Percentiles rank a stretch among this genome's conserved stretches.
Evolutionary conservation across 2,113 vertebrate genomes (phyloP).

Genomic region (Dasyornis broadbenti): DNA sequence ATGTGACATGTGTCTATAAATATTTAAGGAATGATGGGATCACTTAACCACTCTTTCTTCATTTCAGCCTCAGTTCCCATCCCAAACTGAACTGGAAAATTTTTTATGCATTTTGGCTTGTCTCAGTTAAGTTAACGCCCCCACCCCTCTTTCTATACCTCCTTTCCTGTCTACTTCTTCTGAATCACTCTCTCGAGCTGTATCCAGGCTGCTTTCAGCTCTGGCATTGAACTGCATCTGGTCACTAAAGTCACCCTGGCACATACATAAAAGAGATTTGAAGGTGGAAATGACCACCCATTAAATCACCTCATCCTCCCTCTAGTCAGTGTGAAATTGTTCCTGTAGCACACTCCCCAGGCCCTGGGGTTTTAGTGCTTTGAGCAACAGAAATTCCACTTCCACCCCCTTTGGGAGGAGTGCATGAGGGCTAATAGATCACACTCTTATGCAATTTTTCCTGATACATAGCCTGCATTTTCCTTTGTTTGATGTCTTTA

Average conservation of each 20-base stretch:
- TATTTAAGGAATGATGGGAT: slow-evolving; percentile 11
- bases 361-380: not conserved
- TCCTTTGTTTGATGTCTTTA: slow-evolving; percentile 42
- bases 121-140: not conserved
- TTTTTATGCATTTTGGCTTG: slow-evolving; percentile 37
- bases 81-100: slow-evolving; percentile 23
- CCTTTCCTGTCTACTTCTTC: slow-evolving; percentile 30
- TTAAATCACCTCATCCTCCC: slow-evolving; percentile 30
- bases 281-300: slow-evolving; percentile 51
- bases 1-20: slow-evolving; percentile 15
- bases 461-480: slow-evolving; percentile 52
- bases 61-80: slow-evolving; percentile 26
- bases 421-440: slow-evolving; percentile 1
- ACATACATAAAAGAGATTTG: slow-evolving; percentile 12
- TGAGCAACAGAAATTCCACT: slow-evolving; percentile 36
- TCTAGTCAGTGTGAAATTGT: not conserved
- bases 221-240: not conserved
- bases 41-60: not conserved
- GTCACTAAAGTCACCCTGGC: slow-evolving; percentile 37
- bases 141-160: slow-evolving; percentile 31
- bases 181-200: not conserved
- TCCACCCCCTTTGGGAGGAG: not conserved
- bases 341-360: not conserved
- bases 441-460: slow-evolving; percentile 28
- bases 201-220: slow-evolving; percentile 25